Percentiles rank a stretch among this genome's conserved stretches.
Evolutionary conservation across 2,888 invertebrate species (phyloP).

Genomic region (Ennomos quercinarius): DNA sequence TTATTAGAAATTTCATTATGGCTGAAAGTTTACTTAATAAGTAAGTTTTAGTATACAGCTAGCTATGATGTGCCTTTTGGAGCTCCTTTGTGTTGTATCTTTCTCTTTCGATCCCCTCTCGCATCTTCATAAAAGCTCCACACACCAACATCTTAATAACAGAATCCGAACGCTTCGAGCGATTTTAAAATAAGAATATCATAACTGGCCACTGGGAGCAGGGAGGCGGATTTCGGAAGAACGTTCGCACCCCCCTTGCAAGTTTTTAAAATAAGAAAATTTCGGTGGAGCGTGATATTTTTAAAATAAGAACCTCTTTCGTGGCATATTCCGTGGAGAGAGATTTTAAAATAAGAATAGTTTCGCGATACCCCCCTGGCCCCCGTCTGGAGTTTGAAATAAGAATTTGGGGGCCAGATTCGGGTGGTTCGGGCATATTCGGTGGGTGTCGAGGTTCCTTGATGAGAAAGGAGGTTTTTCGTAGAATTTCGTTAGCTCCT

Average conservation of each 20-base stretch:
- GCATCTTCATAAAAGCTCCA: constrained; percentile 70
- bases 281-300: constrained; percentile 85
- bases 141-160: constrained; percentile 82
- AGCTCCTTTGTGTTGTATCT: constrained; percentile 62
- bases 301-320: constrained; percentile 84
- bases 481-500: constrained; percentile 81
- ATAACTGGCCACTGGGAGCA: constrained; percentile 78
- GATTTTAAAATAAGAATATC: constrained; percentile 84
- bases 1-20: constrained; percentile 60
- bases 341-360: constrained; percentile 86
- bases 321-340: constrained; percentile 84
- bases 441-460: constrained; percentile 78
- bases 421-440: constrained; percentile 75
- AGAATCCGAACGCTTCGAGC: constrained; percentile 82
- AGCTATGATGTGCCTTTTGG: constrained; percentile 43
- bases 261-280: constrained; percentile 84
- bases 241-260: constrained; percentile 73
- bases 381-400: constrained; percentile 83
- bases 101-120: constrained; percentile 54
- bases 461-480: constrained; percentile 84
- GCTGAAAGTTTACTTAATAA: constrained; percentile 41
- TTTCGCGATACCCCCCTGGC: constrained; percentile 77
- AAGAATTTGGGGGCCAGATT: constrained; percentile 83
- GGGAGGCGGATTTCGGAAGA: constrained; percentile 79
- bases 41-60: constrained; percentile 47